Base-by-base conservation (phyloP, 2,888 invertebrate species). In the Parthenolecanium corni region DNA sequence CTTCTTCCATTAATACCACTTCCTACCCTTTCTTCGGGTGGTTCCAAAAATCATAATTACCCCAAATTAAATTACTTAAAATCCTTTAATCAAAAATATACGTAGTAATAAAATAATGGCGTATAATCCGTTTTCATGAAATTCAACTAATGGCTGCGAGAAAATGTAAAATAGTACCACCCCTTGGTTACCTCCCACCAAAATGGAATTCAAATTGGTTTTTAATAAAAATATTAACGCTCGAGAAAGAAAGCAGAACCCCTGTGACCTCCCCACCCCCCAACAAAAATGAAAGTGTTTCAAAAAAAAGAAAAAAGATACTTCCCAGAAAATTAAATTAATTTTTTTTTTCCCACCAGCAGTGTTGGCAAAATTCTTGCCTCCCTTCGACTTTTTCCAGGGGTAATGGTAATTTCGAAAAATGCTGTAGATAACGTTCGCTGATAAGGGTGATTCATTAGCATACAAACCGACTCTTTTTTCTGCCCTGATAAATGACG, bases 401-500 rank as follows among this genome's bases (percentile, higher is more conserved):
- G 31, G 31, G 31, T 31, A 31, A 31, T 31, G 31, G 31, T 31
- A 31, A 31, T 31, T 31, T 31, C 5, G 9, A 31, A 31, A 31
- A 31, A 31, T 31, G 4, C 9, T 42, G 44, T 18, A 42, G 44
- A 42, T 42, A 42, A 42, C 18, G 44, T 42, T 42, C n/a, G 18
- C 18, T 42, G 44, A 42, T 42, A 42, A 42, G 44, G 6, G 16
- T 42, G 18, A 42, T 42, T 42, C 44, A 42, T 42, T 42, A 42
- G 44, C 44, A 18, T 42, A 42, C 18, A 18, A 14, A 42, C 44
- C 46, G 57, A 31, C 20, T 18, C 14, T 18, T 46, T 57, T 57
- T 57, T 46, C 25, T 44, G 46, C 31, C 46, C 44, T 57, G 57
- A 57, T 57, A 46, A 57, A 57, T 57, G 56, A 57, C 31, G 31